Base-by-base conservation (phyloP, 1,140 invertebrate genomes). In the Drosophila albomicans region DNA sequence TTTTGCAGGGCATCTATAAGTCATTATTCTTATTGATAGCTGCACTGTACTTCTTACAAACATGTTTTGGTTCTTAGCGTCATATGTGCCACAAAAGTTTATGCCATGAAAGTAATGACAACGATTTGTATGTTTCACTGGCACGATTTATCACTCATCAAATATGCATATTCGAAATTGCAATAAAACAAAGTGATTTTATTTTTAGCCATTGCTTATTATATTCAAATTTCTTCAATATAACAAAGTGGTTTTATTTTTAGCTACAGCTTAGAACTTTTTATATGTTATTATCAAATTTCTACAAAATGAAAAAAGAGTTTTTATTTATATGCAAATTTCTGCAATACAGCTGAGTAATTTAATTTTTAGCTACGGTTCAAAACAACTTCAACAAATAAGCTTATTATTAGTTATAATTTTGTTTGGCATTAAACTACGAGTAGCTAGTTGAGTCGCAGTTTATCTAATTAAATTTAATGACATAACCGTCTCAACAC, bases 31-130 rank as follows among this genome's bases (percentile, higher is more conserved):
- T 15, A 11, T 56, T 41, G 38, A 35, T 8, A 15, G 16, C 15
- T 48, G 20, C 2, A 6, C 32, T 61, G 11, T 28, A 43, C 66
- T 38, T 43, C 57, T 61, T 43, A n/a, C 8, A 69, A 61, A 51
- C 67, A 54, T 49, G 73, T 76, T 64, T 74, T 76, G 59, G 45
- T 49, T 49, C 43, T 15, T 49, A 35, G 20, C 15, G 15, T 32
- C 10, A 32, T 49, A 3, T 49, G 5, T 48, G 54, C n/a, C 25
- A 32, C 20, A 2, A 43, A 10, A n/a, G 66, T 69, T 69, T 51
- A 69, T 61, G 57, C 57, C 35, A 25, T 35, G 16, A 51, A 49
- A 16, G 10, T 41, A 4, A 59, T 13, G 52, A 48, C n/a, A n/a
- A 5, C 25, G 11, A 28, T 28, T 51, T 51, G 5, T 11, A 49